Evolutionary conservation across 2,888 invertebrate species (phyloP), one percentile per base, ranked within the genome.

Genomic region (Pollenia griseotomentosa): DNA sequence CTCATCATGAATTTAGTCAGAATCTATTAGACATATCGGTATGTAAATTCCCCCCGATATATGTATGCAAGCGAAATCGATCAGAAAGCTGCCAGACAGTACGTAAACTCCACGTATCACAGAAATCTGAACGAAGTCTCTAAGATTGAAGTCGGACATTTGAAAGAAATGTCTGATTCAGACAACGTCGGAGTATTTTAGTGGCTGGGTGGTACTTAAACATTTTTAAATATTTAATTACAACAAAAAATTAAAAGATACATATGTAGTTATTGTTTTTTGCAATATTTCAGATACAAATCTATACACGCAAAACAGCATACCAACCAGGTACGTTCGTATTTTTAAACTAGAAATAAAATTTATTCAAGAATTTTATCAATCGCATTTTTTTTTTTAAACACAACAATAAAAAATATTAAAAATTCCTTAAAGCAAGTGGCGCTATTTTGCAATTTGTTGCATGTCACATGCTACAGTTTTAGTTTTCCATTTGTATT

Each of bases 361-460:
- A 33, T 6, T 6, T 33, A 71, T 71, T 63, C 44, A 33, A 70
- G 51, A 71, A 61, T 61, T 57, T 68, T 68, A 70, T 70, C 71
- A 65, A 63, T 40, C 44, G 51, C 16, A 33, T 51, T 65, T 40
- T 23, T 23, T 23, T 73, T 40, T n/a, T n/a, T n/a, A 51, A 23
- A 51, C n/a, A 51, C 19, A 66, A 55, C 40, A 75, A 44, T 57
- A 57, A 42, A 14, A 23, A 6, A 42, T 10, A 48, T 33, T 33
- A 44, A 61, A 81, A 83, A 81, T 81, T 66, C 59, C 81, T 87
- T 61, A 40, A 46, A 73, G 74, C 81, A 78, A 83, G 83, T 83
- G 86, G 86, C 86, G 86, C 86, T 87, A 83, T 81, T 87, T 73
- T 78, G 63, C 73, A 87, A 87, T 83, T 81, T 87, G 81, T 83